Conservation (phyloP, 2,888 invertebrate species). For the Druceiella hillmani region DNA sequence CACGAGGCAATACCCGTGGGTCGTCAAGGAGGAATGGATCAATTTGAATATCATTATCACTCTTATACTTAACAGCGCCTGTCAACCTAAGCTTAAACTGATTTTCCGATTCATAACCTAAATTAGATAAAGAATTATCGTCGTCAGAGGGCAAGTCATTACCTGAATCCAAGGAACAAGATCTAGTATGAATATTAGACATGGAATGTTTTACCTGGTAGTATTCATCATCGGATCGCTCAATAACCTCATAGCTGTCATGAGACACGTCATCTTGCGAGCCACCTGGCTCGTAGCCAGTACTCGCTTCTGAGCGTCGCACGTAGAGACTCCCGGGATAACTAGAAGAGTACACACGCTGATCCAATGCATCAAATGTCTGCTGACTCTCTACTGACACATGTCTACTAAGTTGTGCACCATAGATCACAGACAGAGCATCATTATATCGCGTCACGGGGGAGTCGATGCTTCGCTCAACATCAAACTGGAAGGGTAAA, state of each 20-base stretch:
- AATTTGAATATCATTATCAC: conserved; percentile 63
- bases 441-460: conserved; percentile 71
- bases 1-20: conserved; percentile 66
- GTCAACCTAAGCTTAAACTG: conserved; percentile 53
- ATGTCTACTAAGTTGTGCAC: conserved; percentile 41
- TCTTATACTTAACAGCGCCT: conserved; percentile 58
- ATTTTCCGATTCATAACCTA: conserved; percentile 47
- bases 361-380: conserved; percentile 57
- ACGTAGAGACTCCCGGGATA: conserved; percentile 77
- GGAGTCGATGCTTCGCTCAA: conserved; percentile 55
- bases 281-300: conserved; percentile 57
- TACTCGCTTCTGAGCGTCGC: conserved; percentile 60
- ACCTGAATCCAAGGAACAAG: conserved; percentile 71
- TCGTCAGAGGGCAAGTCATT: conserved; percentile 72
- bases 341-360: conserved; percentile 78
- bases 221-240: conserved; percentile 65
- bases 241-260: conserved; percentile 81
- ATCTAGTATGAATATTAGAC: conserved; percentile 51
- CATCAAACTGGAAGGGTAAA: conserved; percentile 37
- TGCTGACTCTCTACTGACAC: conserved; percentile 65
- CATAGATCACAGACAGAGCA: conserved; percentile 34
- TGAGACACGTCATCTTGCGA: conserved; percentile 85
- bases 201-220: conserved; percentile 36
- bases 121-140: conserved; percentile 54
- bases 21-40: conserved; percentile 76